phyloP scores from a whole-genome alignment of 2,888 invertebrate species.

The Cataglyphis altisquamis region DNA sequence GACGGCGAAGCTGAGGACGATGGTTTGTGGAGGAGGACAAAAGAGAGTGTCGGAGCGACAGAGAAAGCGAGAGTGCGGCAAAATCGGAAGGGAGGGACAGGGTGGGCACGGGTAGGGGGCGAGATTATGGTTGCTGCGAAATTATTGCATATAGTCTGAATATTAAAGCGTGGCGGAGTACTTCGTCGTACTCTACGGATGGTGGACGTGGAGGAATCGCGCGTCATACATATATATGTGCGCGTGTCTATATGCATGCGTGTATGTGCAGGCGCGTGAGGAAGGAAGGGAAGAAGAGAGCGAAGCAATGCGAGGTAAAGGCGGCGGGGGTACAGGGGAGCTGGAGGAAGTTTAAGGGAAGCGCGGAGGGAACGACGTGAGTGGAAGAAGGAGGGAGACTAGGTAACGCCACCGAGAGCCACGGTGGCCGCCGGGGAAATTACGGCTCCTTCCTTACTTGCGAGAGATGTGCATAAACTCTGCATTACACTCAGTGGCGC shows the following conservation, averaged over 20 bases:
- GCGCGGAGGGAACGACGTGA: constrained; percentile 63
- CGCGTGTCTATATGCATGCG: constrained; percentile 30
- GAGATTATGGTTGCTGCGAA: constrained; percentile 83
- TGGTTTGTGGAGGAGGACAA: constrained; percentile 25
- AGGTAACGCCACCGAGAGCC: constrained; percentile 84
- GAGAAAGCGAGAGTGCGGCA: constrained; percentile 34
- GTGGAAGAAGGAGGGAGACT: constrained; percentile 76
- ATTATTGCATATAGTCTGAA: constrained; percentile 86
- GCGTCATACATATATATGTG: constrained; percentile 47
- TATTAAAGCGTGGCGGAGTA: constrained; percentile 85
- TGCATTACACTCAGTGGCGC: constrained; percentile 84
- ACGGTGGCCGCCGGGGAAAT: constrained; percentile 86
- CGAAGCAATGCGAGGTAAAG: constrained; percentile 56
- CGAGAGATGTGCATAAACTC: constrained; percentile 85
- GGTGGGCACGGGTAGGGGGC: constrained; percentile 44
- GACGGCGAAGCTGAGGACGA: constrained; percentile 50
- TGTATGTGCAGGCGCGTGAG: constrained; percentile 58
- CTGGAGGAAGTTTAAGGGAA: constrained; percentile 67
- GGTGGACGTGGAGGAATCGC: constrained; percentile 73
- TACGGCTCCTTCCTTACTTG: constrained; percentile 84
- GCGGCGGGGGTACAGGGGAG: constrained; percentile 39
- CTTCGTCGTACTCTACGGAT: constrained; percentile 73
- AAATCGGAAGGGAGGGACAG: constrained; percentile 36
- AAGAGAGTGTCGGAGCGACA: constrained; percentile 20
- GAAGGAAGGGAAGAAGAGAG: constrained; percentile 60